Evolutionary conservation across 2,888 invertebrate species (phyloP).

Genomic region (Zaprionus obscuricornis): DNA sequence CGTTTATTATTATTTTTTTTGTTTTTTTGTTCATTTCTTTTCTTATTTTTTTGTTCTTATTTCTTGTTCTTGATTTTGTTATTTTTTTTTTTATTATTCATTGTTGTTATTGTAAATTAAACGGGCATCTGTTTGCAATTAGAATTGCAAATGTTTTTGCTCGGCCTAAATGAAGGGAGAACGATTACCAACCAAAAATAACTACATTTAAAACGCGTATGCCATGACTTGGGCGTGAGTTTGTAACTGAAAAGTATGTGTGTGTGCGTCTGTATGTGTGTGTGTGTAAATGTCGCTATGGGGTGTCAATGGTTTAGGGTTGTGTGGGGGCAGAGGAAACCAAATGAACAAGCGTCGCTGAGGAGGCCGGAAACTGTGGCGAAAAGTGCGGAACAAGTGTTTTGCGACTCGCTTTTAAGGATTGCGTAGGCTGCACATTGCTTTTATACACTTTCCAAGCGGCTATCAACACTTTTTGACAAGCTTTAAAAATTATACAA

Average conservation of each 20-base stretch:
- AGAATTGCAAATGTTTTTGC: constrained; percentile 72
- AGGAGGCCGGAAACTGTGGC: constrained; percentile 60
- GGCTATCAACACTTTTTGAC: no score
- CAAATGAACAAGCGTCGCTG: background rate
- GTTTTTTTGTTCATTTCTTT: constrained; percentile 35
- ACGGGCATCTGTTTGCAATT: constrained; percentile 55
- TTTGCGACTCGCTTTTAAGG: constrained; percentile 11
- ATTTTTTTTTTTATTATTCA: background rate
- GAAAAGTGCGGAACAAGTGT: constrained; percentile 62
- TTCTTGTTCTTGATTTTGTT: no score
- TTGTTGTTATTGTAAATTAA: constrained; percentile 61
- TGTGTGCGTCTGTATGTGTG: no score
- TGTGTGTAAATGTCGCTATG: no score
- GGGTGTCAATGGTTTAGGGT: no score
- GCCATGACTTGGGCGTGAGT: no score
- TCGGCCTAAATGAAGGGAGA: no score
- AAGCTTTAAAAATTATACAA: no score
- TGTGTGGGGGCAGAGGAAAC: no score
- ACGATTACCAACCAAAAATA: constrained; percentile 55
- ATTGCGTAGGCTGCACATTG: constrained; percentile 48
- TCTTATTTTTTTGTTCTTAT: constrained; percentile 3
- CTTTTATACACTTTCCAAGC: background rate
- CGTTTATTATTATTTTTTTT: no score
- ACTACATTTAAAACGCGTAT: constrained; percentile 36
- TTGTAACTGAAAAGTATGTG: no score